A percentile compares a stretch with the other conserved stretches of the same genome.
These are phyloP conservation scores for Lophura nycthemera DNA, from an alignment of 2,113 vertebrate species.

Conservation along the genomic window DNA sequence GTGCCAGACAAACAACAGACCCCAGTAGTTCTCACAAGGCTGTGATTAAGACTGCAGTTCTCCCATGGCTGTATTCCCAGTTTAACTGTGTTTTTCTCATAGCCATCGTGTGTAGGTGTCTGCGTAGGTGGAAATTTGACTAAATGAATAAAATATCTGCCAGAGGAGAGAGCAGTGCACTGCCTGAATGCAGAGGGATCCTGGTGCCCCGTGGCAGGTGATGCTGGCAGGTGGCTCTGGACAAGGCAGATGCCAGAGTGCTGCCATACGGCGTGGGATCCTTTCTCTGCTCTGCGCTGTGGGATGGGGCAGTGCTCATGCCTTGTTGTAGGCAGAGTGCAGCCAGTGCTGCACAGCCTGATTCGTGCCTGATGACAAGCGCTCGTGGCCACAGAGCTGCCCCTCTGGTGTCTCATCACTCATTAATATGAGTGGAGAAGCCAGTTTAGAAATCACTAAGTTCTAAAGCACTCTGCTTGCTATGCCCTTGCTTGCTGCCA, in stretches of 20 bases:
- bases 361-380: neutral
- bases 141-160: constrained; percentile 26
- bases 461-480: neutral
- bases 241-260: neutral
- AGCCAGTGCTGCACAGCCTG: neutral
- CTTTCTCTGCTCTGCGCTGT: neutral
- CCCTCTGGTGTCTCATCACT: neutral
- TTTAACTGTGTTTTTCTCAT: constrained; percentile 32
- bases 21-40: neutral
- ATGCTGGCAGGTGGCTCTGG: neutral
- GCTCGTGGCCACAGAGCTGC: neutral
- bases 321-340: neutral
- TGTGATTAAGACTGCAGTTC: neutral
- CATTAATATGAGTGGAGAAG: neutral
- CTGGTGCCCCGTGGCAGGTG: neutral
- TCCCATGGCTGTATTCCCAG: neutral
- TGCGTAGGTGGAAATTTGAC: constrained; percentile 48
- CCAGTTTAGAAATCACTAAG: neutral
- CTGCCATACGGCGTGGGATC: neutral
- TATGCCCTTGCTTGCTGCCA: neutral
- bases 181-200: neutral
- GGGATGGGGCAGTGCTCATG: neutral
- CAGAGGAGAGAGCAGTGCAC: neutral
- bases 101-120: constrained; percentile 13
- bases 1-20: neutral